These are phyloP conservation scores for Myotis vivesi DNA, from an alignment of 2,797 vertebrate species.

Conservation along the genomic window DNA sequence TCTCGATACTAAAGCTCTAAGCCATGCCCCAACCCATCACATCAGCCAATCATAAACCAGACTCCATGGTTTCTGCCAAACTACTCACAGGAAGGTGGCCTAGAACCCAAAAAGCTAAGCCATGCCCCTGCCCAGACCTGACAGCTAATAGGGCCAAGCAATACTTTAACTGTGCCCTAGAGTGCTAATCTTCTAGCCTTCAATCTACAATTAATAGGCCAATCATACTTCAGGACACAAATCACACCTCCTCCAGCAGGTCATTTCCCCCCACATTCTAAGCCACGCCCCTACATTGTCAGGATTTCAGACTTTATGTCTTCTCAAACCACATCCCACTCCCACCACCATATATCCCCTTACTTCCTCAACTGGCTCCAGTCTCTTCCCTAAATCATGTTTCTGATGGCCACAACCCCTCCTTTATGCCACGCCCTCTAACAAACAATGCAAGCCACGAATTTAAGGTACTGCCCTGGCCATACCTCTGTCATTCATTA, in stretches of 20 bases:
- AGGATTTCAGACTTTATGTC: background rate
- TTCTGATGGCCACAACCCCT: background rate
- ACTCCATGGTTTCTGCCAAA: background rate
- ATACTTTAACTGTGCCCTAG: background rate
- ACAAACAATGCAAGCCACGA: background rate
- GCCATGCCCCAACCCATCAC: background rate
- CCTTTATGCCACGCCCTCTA: background rate
- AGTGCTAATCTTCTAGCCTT: background rate
- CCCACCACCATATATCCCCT: background rate
- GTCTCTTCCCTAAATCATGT: background rate
- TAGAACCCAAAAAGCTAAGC: background rate
- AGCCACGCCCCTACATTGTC: background rate
- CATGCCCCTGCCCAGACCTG: background rate
- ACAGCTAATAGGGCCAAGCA: background rate
- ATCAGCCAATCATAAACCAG: background rate
- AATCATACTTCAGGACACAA: background rate
- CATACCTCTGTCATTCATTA: background rate
- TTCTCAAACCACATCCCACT: background rate
- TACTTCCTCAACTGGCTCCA: background rate
- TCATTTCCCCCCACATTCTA: background rate
- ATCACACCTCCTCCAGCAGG: too few species aligned
- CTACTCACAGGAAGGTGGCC: too few species aligned
- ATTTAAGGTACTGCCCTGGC: background rate
- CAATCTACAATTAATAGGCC: background rate
- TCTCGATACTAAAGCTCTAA: rapidly evolving